Conservation (phyloP, 2,797 vertebrate species). For the Triplophysa bombifrons region DNA sequence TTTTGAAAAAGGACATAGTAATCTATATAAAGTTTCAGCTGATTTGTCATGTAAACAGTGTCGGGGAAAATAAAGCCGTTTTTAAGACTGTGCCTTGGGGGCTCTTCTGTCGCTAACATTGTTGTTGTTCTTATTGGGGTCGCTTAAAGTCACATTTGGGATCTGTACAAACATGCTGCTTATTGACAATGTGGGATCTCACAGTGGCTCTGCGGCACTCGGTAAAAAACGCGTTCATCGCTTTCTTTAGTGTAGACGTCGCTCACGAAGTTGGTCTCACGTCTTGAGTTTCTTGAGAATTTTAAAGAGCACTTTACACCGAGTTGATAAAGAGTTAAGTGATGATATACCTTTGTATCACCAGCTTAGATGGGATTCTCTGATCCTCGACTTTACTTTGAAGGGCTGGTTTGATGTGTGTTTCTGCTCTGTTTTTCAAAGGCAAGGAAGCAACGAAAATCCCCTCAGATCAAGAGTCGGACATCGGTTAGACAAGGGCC, state of each 20-base stretch:
- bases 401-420: constrained; percentile 75
- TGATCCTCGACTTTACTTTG: constrained; percentile 53
- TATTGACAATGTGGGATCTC: constrained; percentile 34
- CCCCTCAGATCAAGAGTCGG: constrained; percentile 72
- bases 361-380: constrained; percentile 34
- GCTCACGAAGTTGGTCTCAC: neutral
- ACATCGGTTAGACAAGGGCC: constrained; percentile 39
- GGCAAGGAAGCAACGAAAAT: constrained; percentile 75
- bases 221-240: neutral
- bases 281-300: constrained; percentile 22
- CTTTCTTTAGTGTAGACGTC: neutral
- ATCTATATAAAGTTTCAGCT: constrained; percentile 6
- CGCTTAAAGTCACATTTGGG: constrained; percentile 21
- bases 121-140: constrained; percentile 40
- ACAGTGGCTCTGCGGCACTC: constrained; percentile 4
- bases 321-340: constrained; percentile 27
- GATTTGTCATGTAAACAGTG: constrained; percentile 35
- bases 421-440: constrained; percentile 78
- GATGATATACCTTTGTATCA: constrained; percentile 31
- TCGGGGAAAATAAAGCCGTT: constrained; percentile 19
- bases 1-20: neutral
- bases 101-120: constrained; percentile 32
- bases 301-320: constrained; percentile 11
- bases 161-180: constrained; percentile 35
- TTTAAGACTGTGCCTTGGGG: constrained; percentile 16